These are phyloP conservation scores for Tenodera sinensis DNA, from an alignment of 2,888 invertebrate genomes.

Conservation along the genomic window DNA sequence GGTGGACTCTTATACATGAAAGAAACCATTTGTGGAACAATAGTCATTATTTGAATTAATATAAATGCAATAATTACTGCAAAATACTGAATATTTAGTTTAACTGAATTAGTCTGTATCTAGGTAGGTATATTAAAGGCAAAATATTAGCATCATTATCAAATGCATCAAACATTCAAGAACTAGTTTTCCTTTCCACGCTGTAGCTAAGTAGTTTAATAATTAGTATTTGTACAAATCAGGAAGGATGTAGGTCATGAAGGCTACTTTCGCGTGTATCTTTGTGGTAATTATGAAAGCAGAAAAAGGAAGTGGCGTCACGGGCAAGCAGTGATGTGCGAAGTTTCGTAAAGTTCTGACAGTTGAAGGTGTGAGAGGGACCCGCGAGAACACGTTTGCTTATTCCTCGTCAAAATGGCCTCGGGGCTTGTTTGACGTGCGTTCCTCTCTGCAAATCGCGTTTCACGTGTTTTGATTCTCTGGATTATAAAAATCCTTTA, in stretches of 20 bases:
- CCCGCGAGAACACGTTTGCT: not conserved
- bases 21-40: too few species aligned
- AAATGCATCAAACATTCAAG: too few species aligned
- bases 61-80: too few species aligned
- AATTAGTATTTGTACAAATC: not conserved
- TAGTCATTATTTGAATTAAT: too few species aligned
- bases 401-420: not conserved
- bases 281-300: not conserved
- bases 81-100: too few species aligned
- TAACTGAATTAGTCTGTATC: too few species aligned
- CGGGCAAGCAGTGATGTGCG: conserved; percentile 10
- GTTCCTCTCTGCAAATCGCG: not conserved
- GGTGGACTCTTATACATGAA: too few species aligned
- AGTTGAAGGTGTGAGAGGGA: not conserved
- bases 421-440: not conserved
- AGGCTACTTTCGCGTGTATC: not conserved
- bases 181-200: too few species aligned
- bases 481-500: too few species aligned
- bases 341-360: not conserved
- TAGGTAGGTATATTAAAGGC: too few species aligned
- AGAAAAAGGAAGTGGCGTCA: conserved; percentile 18
- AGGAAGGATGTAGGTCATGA: not conserved
- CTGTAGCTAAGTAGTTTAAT: not conserved
- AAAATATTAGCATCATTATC: too few species aligned
- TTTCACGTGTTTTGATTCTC: not conserved